A percentile compares a stretch with the other conserved stretches of the same genome.
Conservation (phyloP, 37 sponge, comb jelly and placozoan species). For the Spongilla lacustris region DNA sequence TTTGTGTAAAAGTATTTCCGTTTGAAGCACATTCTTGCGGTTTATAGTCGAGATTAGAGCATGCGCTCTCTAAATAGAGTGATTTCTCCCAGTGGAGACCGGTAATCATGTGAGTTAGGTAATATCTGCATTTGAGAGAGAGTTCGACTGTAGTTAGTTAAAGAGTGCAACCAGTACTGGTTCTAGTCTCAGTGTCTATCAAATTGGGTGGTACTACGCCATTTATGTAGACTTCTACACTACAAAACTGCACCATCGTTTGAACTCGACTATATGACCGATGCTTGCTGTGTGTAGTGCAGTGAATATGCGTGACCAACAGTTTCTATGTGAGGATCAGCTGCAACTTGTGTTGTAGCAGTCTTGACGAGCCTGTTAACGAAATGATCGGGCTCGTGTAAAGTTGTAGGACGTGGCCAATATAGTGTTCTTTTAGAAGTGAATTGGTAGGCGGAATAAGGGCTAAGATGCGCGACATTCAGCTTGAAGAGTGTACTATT, state of each 20-base stretch:
- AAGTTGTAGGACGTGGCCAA: neutral
- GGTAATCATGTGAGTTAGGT: conserved; percentile 1
- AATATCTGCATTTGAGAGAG: neutral
- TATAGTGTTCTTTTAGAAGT: neutral
- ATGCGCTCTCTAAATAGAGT: neutral
- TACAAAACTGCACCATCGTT: neutral
- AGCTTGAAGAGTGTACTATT: neutral
- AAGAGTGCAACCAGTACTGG: neutral
- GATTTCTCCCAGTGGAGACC: conserved; percentile 1
- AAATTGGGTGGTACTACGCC: neutral
- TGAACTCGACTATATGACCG: neutral
- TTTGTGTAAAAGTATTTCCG: neutral
- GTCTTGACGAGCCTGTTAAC: neutral
- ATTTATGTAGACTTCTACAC: neutral
- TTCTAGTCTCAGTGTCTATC: neutral
- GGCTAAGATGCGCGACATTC: neutral
- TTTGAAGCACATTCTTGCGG: neutral
- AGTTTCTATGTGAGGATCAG: neutral
- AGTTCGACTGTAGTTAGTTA: neutral
- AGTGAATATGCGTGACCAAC: neutral
- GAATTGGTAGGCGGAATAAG: neutral
- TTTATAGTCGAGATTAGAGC: neutral
- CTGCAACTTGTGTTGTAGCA: neutral
- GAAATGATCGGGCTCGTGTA: neutral
- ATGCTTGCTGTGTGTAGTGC: neutral